Evolutionary conservation across 2,113 vertebrate genomes (phyloP), one percentile per base, ranked within the genome.

Genomic region (Oryzias melastigma): DNA sequence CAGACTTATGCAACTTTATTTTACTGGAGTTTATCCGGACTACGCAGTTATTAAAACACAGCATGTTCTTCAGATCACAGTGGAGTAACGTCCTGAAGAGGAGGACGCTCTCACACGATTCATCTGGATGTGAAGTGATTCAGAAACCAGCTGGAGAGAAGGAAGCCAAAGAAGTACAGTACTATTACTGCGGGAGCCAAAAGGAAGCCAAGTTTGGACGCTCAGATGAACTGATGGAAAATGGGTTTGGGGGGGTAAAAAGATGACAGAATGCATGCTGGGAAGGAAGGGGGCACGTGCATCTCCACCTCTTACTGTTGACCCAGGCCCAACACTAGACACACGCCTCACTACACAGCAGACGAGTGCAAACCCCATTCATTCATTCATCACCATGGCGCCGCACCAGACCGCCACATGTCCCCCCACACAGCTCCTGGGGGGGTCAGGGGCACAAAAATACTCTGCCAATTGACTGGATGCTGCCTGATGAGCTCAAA

Each of bases 131-230:
- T 25, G 6, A 50, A 57, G 52, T 29, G 17, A 86, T 84, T 65
- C 55, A 71, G 67, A 85, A 83, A 74, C 57, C 86, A 85, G 86
- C 75, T 86, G 84, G 58, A 78, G 51, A 47, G 68, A 77, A 35
- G 56, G 58, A 64, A 78, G 73, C 69, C 24, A 53, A 68, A 73
- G 14, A 70, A 15, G 77, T 45, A 61, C 62, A 71, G 54, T 15
- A 44, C 72, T 81, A 76, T 49, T 69, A 73, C 60, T 40, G 15
- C 0, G 5, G 54, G 64, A 78, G 65, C 25, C 27, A 12, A 19
- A 25, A 52, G 60, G 56, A 18, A 27, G 47, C 8, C 63, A 62
- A 58, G 51, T 54, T 19, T 12, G 62, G 61, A 53, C 3, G 29
- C 41, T 22, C 44, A 61, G 22, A 6, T 1, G 17, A 66, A 62